phyloP scores from a whole-genome alignment of 2,888 invertebrate genomes.

The Nephrotoma flavescens region DNA sequence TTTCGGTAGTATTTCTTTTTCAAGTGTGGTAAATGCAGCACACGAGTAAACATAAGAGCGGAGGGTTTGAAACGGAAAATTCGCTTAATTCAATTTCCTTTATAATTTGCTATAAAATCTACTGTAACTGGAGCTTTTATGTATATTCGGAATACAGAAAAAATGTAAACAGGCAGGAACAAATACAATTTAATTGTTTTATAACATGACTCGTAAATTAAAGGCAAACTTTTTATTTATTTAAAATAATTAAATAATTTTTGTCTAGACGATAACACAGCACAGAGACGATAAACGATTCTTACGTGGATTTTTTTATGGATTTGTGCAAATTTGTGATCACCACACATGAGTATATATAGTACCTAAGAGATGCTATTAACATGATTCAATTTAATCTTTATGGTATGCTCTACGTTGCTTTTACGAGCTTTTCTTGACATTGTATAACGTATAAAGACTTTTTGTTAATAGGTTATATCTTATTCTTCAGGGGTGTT shows the following conservation, averaged over 20 bases:
- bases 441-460: not conserved
- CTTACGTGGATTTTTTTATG: not conserved
- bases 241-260: not conserved
- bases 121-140: not conserved
- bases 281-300: not conserved
- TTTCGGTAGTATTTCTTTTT: not conserved
- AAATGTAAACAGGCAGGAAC: not conserved
- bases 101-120: not conserved
- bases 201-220: not conserved
- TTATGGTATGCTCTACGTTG: not conserved
- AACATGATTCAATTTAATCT: not conserved
- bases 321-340: not conserved
- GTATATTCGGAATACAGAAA: not conserved
- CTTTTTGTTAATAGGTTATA: not conserved
- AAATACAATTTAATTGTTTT: not conserved
- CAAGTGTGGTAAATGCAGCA: not conserved
- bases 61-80: not conserved
- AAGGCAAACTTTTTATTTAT: not conserved
- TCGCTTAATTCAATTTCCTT: not conserved
- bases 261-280: not conserved
- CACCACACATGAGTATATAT: not conserved
- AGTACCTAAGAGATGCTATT: not conserved
- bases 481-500: too few relatives aligned
- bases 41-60: not conserved
- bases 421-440: not conserved